These are phyloP conservation scores for Phragmatobia fuliginosa DNA, from an alignment of 2,888 invertebrate genomes.

Conservation along the genomic window DNA sequence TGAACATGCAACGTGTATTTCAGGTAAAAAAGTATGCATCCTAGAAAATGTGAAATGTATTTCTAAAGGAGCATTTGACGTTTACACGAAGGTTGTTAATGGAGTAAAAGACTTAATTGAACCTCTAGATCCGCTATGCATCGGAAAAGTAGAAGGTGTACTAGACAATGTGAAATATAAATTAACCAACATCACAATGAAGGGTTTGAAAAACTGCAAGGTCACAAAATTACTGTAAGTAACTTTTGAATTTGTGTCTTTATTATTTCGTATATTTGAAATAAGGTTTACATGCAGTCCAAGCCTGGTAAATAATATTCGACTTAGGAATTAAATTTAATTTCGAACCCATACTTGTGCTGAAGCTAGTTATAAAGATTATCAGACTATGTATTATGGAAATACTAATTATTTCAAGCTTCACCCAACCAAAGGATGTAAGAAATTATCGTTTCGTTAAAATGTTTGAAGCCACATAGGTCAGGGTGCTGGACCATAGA, in stretches of 20 bases:
- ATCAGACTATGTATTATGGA: no score
- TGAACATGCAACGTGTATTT: neutral
- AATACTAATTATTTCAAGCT: no score
- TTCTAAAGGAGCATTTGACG: neutral
- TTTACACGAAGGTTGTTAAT: neutral
- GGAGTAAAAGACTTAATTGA: neutral
- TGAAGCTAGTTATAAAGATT: no score
- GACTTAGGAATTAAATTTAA: no score
- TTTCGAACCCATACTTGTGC: no score
- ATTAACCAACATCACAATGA: constrained; percentile 8
- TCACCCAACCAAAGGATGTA: no score
- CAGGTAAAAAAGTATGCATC: constrained; percentile 11
- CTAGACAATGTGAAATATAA: neutral
- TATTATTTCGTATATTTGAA: no score
- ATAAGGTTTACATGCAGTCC: no score
- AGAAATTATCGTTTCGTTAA: no score
- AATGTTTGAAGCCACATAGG: no score
- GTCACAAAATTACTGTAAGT: constrained; percentile 9
- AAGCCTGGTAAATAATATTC: no score
- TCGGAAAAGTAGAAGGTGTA: neutral
- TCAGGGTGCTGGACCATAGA: no score
- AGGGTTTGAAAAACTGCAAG: constrained; percentile 4
- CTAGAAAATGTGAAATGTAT: neutral
- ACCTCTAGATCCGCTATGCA: neutral
- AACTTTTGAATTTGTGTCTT: neutral